phyloP scores from a whole-genome alignment of 2,888 invertebrate species.

The Drosophila yooni region DNA sequence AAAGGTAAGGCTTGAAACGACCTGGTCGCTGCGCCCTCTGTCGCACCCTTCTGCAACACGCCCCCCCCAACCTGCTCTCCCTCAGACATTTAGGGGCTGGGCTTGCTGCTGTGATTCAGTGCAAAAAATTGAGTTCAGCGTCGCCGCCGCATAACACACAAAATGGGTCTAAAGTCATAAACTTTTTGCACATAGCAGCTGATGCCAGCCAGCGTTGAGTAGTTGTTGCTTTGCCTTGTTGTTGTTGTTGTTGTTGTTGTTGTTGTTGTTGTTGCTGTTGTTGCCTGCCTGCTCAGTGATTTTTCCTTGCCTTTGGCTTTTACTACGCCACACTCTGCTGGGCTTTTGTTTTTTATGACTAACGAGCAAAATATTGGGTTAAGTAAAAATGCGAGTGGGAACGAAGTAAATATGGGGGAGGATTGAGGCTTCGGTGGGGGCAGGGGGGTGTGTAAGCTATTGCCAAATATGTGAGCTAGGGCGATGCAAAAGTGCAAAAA shows the following conservation, averaged over 20 bases:
- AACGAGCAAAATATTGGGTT: slow-evolving; percentile 81
- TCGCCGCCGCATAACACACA: slow-evolving; percentile 58
- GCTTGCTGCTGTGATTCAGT: slow-evolving; percentile 60
- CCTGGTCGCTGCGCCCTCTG: slow-evolving; percentile 20
- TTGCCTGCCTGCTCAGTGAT: slow-evolving; percentile 67
- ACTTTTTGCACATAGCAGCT: slow-evolving; percentile 77
- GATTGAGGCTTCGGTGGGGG: neutral
- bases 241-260: slow-evolving; percentile 32
- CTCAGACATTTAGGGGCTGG: slow-evolving; percentile 1
- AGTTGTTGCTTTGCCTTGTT: slow-evolving; percentile 35
- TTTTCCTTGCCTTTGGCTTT: slow-evolving; percentile 78
- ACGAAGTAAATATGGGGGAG: slow-evolving; percentile 12
- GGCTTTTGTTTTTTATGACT: slow-evolving; percentile 76
- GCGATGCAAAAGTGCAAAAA: slow-evolving; percentile 19
- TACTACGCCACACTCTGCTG: slow-evolving; percentile 71
- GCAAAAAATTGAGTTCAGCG: slow-evolving; percentile 70
- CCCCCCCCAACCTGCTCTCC: neutral
- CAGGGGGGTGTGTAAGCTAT: slow-evolving; percentile 11
- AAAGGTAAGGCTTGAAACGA: slow-evolving; percentile 58
- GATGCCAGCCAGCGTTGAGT: slow-evolving; percentile 70
- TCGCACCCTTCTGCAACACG: neutral
- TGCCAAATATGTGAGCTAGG: slow-evolving; percentile 44
- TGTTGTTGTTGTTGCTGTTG: slow-evolving; percentile 39
- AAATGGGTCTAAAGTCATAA: slow-evolving; percentile 82
- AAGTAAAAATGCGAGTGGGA: slow-evolving; percentile 55